These are phyloP conservation scores for Sebastes hubbsi DNA, from an alignment of 2,797 vertebrate genomes.

Conservation along the genomic window DNA sequence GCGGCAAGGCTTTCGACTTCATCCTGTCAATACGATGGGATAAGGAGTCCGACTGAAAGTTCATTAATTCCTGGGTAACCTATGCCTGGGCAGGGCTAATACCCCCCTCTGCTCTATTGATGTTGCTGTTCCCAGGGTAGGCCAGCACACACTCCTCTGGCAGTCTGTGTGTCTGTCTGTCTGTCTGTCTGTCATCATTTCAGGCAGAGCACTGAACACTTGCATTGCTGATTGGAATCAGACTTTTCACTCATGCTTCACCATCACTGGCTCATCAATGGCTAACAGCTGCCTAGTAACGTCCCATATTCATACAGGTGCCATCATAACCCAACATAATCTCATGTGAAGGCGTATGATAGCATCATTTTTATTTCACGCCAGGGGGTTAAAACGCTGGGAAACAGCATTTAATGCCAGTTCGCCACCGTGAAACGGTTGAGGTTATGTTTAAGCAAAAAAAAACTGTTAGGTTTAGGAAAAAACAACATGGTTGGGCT, in stretches of 20 bases:
- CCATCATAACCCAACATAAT: neutral
- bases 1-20: constrained; percentile 65
- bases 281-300: neutral
- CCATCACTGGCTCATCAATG: neutral
- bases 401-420: neutral
- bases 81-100: constrained; percentile 68
- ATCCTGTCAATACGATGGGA: constrained; percentile 72
- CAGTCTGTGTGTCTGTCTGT: neutral
- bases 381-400: neutral
- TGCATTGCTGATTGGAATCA: neutral
- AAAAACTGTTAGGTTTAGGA: too few species aligned
- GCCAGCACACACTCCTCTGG: constrained; percentile 21
- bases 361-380: neutral
- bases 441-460: too few species aligned
- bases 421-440: neutral
- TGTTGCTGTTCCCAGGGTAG: constrained; percentile 73
- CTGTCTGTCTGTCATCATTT: neutral
- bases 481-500: too few species aligned
- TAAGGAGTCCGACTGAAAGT: constrained; percentile 74
- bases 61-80: constrained; percentile 78
- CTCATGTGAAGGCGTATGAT: neutral
- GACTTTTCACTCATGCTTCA: neutral
- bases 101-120: constrained; percentile 67
- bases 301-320: neutral
- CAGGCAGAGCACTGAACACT: neutral